These are phyloP conservation scores for Microtus californicus DNA, from an alignment of 2,797 vertebrate species.

Conservation along the genomic window DNA sequence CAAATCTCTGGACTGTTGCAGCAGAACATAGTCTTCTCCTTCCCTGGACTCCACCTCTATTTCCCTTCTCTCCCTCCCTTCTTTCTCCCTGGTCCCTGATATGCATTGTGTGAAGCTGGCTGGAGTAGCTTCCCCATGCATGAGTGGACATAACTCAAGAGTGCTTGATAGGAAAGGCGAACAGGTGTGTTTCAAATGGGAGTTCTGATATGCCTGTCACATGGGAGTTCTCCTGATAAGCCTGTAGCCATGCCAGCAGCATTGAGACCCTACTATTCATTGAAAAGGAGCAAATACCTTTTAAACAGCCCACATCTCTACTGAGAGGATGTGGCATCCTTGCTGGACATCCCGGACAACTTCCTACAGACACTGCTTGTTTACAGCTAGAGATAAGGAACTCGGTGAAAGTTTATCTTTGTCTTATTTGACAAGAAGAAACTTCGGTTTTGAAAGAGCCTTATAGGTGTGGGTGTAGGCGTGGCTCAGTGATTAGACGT, in stretches of 20 bases:
- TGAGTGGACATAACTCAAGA: neutral
- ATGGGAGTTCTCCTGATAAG: neutral
- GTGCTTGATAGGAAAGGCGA: neutral
- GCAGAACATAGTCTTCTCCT: neutral
- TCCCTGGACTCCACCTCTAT: neutral
- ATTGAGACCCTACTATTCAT: neutral
- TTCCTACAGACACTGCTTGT: neutral
- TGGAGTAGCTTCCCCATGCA: neutral
- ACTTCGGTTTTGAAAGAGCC: conserved; percentile 2
- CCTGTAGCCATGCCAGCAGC: too few relatives aligned
- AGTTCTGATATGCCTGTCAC: too few relatives aligned
- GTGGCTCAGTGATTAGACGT: neutral
- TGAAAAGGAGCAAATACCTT: neutral
- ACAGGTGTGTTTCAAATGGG: neutral
- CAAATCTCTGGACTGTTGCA: neutral
- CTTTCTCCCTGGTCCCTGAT: neutral
- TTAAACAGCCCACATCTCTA: neutral
- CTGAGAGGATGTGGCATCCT: neutral
- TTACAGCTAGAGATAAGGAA: neutral
- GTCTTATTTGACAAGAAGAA: conserved; percentile 26
- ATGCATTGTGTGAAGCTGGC: neutral
- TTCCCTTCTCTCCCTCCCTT: too few relatives aligned
- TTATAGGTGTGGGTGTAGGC: neutral
- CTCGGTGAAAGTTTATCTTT: conserved; percentile 38
- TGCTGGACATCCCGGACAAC: neutral